Percentiles rank a stretch among this genome's conserved stretches.
phyloP scores from a whole-genome alignment of 2,888 invertebrate genomes.

The Bedellia somnulentella region DNA sequence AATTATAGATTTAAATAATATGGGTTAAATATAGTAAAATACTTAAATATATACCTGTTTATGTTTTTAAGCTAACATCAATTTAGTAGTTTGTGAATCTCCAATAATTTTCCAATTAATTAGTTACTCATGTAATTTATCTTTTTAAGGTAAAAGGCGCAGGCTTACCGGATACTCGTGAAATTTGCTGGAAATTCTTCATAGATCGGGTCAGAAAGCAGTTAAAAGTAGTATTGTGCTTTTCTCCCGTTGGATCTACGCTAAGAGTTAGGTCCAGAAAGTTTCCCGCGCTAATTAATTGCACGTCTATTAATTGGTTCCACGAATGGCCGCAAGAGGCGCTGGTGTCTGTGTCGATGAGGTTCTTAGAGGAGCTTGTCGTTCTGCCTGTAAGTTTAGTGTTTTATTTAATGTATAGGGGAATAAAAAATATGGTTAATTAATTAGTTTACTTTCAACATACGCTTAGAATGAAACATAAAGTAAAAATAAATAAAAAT shows the following conservation, averaged over 20 bases:
- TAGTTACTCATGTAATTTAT: too few species aligned
- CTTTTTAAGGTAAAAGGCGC: slow-evolving; percentile 72
- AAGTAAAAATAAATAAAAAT: too few species aligned
- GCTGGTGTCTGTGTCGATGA: slow-evolving; percentile 87
- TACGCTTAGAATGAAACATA: too few species aligned
- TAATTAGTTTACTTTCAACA: too few species aligned
- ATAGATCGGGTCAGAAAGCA: slow-evolving; percentile 91
- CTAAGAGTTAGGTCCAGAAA: slow-evolving; percentile 78
- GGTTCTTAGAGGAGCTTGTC: slow-evolving; percentile 80
- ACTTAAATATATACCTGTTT: too few species aligned
- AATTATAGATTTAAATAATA: too few species aligned
- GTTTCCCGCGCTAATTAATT: slow-evolving; percentile 94
- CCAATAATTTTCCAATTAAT: too few species aligned
- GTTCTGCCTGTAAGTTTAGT: slow-evolving; percentile 69
- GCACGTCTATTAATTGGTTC: slow-evolving; percentile 96
- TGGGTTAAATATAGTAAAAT: too few species aligned
- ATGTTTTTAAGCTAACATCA: too few species aligned
- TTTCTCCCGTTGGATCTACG: slow-evolving; percentile 95
- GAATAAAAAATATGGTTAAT: too few species aligned
- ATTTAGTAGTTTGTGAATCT: too few species aligned
- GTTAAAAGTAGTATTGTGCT: slow-evolving; percentile 90
- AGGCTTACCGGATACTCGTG: slow-evolving; percentile 87
- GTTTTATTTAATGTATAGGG: too few species aligned
- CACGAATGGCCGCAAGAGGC: slow-evolving; percentile 99
- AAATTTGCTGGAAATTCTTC: slow-evolving; percentile 98